These are phyloP conservation scores for Cyanoliseus patagonus DNA, from an alignment of 2,113 vertebrate species.

Conservation along the genomic window DNA sequence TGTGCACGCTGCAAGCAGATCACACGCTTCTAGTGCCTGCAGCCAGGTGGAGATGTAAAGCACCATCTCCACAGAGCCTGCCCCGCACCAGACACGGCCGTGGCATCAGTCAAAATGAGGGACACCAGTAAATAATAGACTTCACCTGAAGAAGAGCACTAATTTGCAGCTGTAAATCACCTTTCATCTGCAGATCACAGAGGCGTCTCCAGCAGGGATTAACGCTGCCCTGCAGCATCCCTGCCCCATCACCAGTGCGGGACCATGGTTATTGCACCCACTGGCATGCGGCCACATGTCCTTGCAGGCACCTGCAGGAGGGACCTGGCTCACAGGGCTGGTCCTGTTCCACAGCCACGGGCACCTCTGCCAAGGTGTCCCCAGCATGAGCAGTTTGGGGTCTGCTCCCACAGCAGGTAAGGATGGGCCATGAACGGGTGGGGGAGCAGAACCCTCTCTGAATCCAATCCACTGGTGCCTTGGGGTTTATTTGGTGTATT, in stretches of 20 bases:
- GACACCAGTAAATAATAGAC: slow-evolving; percentile 51
- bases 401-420: background rate
- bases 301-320: slow-evolving; percentile 38
- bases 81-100: accelerated
- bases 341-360: background rate
- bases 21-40: background rate
- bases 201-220: slow-evolving; percentile 22
- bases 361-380: background rate
- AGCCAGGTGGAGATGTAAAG: background rate
- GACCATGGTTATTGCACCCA: background rate
- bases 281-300: background rate
- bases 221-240: background rate
- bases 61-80: background rate
- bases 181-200: slow-evolving; percentile 64
- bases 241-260: background rate
- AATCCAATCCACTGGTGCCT: background rate
- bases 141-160: slow-evolving; percentile 23
- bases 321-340: background rate
- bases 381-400: background rate
- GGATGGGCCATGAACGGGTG: background rate
- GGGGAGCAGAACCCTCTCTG: background rate
- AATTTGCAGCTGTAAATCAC: slow-evolving; percentile 46
- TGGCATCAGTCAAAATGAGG: slow-evolving; percentile 16
- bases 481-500: background rate
- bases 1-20: background rate